Evolutionary conservation across 1,140 invertebrate genomes (phyloP).

Genomic region (Ceratosolen solmsi): DNA sequence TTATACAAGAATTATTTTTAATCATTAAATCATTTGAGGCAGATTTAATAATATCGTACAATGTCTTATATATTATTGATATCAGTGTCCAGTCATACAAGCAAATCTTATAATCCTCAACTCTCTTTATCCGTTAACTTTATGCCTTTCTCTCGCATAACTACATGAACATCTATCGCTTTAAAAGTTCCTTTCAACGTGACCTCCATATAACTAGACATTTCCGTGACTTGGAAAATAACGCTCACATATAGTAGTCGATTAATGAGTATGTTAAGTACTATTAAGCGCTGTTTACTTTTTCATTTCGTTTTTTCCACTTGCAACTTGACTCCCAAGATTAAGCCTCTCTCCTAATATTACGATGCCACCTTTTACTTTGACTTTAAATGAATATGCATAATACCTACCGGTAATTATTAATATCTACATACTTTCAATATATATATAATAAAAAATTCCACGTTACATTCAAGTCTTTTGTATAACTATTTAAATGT

Average conservation of each 20-base stretch:
- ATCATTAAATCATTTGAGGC: too few relatives aligned
- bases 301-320: constrained; percentile 7
- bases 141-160: background rate
- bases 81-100: background rate
- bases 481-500: too few relatives aligned
- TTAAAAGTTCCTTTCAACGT: constrained; percentile 29
- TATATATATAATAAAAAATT: constrained; percentile 60
- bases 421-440: constrained; percentile 58
- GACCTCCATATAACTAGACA: constrained; percentile 4
- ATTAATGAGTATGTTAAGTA: background rate
- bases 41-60: background rate
- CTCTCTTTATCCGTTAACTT: constrained; percentile 14
- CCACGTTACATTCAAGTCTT: too few relatives aligned
- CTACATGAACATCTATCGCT: constrained; percentile 11
- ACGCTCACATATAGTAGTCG: too few relatives aligned
- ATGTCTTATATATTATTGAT: background rate
- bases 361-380: background rate
- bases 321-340: background rate
- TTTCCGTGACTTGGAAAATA: background rate
- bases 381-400: constrained; percentile 57
- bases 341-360: background rate
- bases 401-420: constrained; percentile 59
- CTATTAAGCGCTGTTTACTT: constrained; percentile 35
- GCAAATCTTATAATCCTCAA: constrained; percentile 12
- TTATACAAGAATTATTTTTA: too few relatives aligned